Base-by-base conservation (phyloP, 1,140 invertebrate species). In the Micrasema minimum region DNA sequence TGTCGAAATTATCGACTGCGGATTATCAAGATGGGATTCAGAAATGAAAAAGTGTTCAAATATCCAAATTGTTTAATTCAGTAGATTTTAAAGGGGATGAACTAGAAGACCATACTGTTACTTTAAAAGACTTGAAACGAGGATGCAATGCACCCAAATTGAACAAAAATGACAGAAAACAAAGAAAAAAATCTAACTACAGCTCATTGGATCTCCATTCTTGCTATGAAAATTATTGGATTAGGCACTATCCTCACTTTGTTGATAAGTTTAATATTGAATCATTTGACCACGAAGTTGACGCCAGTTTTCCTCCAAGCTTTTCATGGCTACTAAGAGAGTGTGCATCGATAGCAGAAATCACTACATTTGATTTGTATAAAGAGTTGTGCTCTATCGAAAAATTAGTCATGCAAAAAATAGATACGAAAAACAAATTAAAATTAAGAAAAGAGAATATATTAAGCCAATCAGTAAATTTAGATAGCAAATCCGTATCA, bases 271-370 rank as follows among this genome's bases (percentile, higher is more conserved):
- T 76, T 2, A 74, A 1, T 11, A 48, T n/a, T 48, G 59, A 14
- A 74, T 78, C 41, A 68, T 82, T 22, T 51, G 53, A 72, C 1
- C 72, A 80, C 31, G 38, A 81, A 31, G 77, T 86, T 0, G 76
- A 83, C 72, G 77, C 76, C 35, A 72, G 80, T 10, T 79, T 88
- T 11, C 83, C 86, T 1, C 41, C 72, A 12, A 85, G 76, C 75
- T 88, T 87, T 69, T 78, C 79, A 18, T 88, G 87, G 87, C 70
- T 88, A 2, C 70, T 88, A 4, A 82, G 82, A 22, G 84, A 84
- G 51, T 87, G 85, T 66, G 81, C 86, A 1, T 71, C 77, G 16
- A 76, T 81, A 16, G 71, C 84, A 11, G 83, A 85, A 72, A 81
- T 86, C 64, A 71, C 76, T 0, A 77, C 75, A 23, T 71, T 79